Evolutionary conservation across 1,140 invertebrate genomes (phyloP).

Genomic region (Sinonovacula constricta): DNA sequence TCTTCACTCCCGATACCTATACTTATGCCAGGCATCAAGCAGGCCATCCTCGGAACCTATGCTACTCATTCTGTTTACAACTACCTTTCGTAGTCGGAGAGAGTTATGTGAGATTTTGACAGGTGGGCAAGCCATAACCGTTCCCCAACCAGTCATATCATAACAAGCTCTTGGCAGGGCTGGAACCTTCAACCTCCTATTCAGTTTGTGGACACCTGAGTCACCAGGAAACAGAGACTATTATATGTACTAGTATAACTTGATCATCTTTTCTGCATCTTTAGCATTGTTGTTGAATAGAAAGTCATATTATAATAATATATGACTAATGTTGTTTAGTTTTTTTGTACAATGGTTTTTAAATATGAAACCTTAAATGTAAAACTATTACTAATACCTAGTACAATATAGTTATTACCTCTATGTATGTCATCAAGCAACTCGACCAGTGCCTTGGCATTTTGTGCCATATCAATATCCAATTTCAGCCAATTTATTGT

Average conservation of each 20-base stretch:
- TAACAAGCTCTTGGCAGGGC: background rate
- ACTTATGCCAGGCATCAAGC: no score
- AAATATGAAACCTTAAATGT: no score
- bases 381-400: background rate
- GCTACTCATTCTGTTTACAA: no score
- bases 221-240: background rate
- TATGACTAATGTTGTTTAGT: background rate
- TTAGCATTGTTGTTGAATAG: background rate
- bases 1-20: no score
- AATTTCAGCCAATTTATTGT: slow-evolving; percentile 7
- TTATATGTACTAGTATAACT: slow-evolving; percentile 6
- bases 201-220: background rate
- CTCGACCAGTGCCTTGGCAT: slow-evolving; percentile 8
- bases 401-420: background rate
- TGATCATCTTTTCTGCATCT: background rate
- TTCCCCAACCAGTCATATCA: background rate
- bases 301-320: background rate
- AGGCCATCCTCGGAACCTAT: no score
- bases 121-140: no score
- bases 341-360: background rate
- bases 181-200: no score
- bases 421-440: slow-evolving; percentile 13
- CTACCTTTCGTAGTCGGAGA: no score
- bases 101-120: no score
- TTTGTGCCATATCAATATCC: slow-evolving; percentile 20